Conservation (phyloP, 2,113 vertebrate species). For the Leptosomus discolor region DNA sequence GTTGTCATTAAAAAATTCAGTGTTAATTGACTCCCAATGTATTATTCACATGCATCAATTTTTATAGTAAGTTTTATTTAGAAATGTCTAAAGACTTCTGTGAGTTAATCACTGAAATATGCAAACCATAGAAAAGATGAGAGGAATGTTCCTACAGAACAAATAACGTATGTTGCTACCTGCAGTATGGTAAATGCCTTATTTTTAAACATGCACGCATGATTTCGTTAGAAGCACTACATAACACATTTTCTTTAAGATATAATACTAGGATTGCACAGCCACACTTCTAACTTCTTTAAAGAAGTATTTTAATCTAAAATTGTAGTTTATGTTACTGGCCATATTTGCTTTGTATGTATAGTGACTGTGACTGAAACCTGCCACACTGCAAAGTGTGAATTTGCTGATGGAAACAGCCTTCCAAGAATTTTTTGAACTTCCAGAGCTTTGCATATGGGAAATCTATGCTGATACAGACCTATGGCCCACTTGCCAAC, state of each 20-base stretch:
- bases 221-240: background rate
- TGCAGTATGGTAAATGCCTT: background rate
- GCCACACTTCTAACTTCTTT: background rate
- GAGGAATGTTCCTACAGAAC: background rate
- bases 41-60: background rate
- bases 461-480: background rate
- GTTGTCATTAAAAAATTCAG: background rate
- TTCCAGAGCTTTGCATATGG: background rate
- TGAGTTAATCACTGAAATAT: background rate
- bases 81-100: background rate
- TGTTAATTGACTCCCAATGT: background rate
- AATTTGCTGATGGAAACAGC: background rate
- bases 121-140: background rate
- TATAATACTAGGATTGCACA: background rate
- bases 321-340: background rate
- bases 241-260: background rate
- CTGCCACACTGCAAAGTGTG: background rate
- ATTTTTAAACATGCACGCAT: background rate
- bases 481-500: background rate
- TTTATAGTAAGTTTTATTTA: background rate
- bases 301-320: background rate
- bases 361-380: background rate
- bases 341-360: background rate
- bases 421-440: background rate
- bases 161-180: background rate